Conservation (phyloP, 2,888 invertebrate species). For the Linhomoeus sp. region DNA sequence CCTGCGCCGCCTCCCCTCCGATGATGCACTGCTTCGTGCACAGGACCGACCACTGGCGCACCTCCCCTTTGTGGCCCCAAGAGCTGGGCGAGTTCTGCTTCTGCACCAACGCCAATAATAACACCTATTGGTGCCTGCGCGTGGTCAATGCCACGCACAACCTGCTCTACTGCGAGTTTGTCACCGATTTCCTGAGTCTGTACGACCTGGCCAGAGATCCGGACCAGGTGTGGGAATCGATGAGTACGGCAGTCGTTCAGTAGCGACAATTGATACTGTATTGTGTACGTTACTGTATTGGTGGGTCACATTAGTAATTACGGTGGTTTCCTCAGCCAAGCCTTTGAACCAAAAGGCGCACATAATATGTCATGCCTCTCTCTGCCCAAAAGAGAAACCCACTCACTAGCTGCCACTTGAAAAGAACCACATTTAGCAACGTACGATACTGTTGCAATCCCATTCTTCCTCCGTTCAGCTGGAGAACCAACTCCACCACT, state of each 20-base stretch:
- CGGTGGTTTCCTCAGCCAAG: too few relatives aligned
- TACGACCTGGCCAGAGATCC: constrained; percentile 81
- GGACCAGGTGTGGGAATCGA: constrained; percentile 53
- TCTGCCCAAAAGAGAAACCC: too few relatives aligned
- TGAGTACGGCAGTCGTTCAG: too few relatives aligned
- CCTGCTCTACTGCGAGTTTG: constrained; percentile 89
- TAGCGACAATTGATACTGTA: too few relatives aligned
- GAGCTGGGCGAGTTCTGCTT: constrained; percentile 81
- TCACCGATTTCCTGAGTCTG: constrained; percentile 78
- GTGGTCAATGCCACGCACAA: constrained; percentile 89
- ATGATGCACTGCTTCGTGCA: constrained; percentile 93
- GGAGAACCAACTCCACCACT: constrained; percentile 48
- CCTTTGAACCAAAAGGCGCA: too few relatives aligned
- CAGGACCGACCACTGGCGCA: constrained; percentile 86
- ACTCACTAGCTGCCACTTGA: too few relatives aligned
- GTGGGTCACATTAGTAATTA: too few relatives aligned
- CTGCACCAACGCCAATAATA: constrained; percentile 81
- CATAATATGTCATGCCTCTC: too few relatives aligned
- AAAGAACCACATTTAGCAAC: too few relatives aligned
- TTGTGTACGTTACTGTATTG: too few relatives aligned
- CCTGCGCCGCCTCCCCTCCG: too few relatives aligned
- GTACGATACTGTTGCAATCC: too few relatives aligned
- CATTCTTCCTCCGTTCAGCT: constrained; percentile 25
- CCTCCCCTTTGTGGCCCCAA: constrained; percentile 74
- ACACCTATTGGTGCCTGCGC: constrained; percentile 85